Percentiles rank a stretch among this genome's conserved stretches.
phyloP scores from a whole-genome alignment of 2,888 invertebrate species.

The Rhyacophila evoluta region DNA sequence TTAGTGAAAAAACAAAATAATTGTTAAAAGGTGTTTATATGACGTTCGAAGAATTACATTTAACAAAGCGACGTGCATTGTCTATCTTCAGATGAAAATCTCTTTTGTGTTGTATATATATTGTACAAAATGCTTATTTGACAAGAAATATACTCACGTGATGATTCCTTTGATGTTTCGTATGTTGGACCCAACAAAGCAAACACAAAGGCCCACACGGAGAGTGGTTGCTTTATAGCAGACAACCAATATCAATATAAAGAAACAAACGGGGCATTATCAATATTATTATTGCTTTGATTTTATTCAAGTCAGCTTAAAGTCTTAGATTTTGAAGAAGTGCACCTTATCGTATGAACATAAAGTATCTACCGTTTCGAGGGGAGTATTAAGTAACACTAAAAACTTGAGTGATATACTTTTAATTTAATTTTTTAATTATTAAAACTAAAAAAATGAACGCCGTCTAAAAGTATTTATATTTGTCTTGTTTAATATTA shows the following conservation, averaged over 20 bases:
- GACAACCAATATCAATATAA: background rate
- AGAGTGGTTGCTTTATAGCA: background rate
- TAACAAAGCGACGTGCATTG: background rate
- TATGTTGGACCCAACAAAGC: background rate
- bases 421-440: too few relatives aligned
- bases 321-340: background rate
- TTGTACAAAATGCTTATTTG: background rate
- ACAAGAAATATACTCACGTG: background rate
- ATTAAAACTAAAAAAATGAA: too few relatives aligned
- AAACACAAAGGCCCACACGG: slow-evolving; percentile 1
- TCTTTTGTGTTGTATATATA: background rate
- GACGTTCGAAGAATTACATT: too few relatives aligned
- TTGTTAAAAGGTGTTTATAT: too few relatives aligned
- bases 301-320: background rate
- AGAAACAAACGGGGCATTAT: background rate
- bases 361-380: too few relatives aligned
- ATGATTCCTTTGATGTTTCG: background rate
- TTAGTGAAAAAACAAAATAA: too few relatives aligned
- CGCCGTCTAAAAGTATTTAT: too few relatives aligned
- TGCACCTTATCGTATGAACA: background rate
- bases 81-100: background rate
- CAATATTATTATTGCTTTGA: background rate
- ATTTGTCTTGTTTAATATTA: too few relatives aligned
- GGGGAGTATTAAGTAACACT: too few relatives aligned
- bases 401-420: too few relatives aligned